Base-by-base conservation (phyloP, 2,888 invertebrate genomes). In the Alviniconcha strummeri region DNA sequence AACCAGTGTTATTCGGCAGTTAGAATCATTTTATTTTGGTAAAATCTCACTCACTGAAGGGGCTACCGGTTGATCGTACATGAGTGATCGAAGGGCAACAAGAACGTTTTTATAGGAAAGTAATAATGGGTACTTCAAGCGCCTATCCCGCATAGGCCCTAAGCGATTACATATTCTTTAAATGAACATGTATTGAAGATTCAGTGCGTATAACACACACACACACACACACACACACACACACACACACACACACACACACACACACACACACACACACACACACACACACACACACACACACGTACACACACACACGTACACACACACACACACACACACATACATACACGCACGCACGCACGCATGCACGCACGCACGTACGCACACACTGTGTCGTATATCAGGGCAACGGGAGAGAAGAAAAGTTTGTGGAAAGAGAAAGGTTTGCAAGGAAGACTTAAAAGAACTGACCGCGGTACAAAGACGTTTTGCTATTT, bases 281-380 rank as follows among this genome's bases (percentile, higher is more conserved):
- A 36, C 36, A 36, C 36, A 36, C 36, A 36, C 36, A 36, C 36
- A 36, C 36, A 36, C 36, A 36, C 36, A 36, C 36, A 36, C 36
- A 36, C 36, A 36, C n/a, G n/a, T n/a, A n/a, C n/a, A n/a, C n/a
- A n/a, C n/a, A n/a, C n/a, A n/a, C n/a, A n/a, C n/a, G n/a, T n/a
- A n/a, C n/a, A n/a, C n/a, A n/a, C n/a, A n/a, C n/a, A n/a, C 11
- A 11, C 69, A 69, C 9, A 72, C 74, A 74, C 74, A 74, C 74
- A 54, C 74, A 74, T 52, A 54, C 52, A 74, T 52, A 54, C 74
- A 54, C 74, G 52, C 74, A 54, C 74, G 52, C 74, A 36, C 69
- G 69, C n/a, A 69, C 69, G 69, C n/a, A 8, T 17, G 69, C n/a
- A 69, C n/a, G 69, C 17, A 69, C 69, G 69, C n/a, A 69, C n/a